Evolutionary conservation across 2,113 vertebrate species (phyloP).

Genomic region (Brienomyrus brachyistius): DNA sequence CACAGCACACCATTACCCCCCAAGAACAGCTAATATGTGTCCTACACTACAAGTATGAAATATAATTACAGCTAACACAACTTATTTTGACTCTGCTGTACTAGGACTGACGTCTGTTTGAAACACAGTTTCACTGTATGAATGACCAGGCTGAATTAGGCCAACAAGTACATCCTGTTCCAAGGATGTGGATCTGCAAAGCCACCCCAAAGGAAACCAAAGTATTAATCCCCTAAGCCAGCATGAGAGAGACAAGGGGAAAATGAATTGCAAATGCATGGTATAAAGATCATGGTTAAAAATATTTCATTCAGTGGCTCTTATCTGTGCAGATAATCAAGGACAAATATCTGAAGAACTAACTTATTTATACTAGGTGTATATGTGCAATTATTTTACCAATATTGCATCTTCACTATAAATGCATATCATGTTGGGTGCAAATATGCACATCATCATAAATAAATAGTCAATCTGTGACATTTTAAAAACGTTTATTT

Average conservation of each 20-base stretch:
- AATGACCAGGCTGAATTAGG: neutral
- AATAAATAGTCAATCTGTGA: neutral
- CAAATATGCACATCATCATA: neutral
- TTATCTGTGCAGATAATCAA: neutral
- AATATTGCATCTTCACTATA: neutral
- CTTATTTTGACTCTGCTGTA: neutral
- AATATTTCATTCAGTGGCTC: neutral
- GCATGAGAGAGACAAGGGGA: neutral
- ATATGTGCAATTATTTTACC: neutral
- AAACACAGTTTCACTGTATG: neutral
- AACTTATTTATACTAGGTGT: neutral
- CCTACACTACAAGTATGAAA: neutral
- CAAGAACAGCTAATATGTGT: neutral
- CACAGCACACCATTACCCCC: neutral
- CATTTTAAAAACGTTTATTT: neutral
- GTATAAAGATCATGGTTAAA: neutral
- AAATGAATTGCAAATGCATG: neutral
- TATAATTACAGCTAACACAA: neutral
- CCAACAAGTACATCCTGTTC: neutral
- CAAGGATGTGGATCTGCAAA: neutral
- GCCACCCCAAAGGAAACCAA: neutral
- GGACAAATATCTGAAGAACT: neutral
- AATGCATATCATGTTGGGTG: neutral
- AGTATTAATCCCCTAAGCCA: neutral
- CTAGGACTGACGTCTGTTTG: neutral